phyloP scores from a whole-genome alignment of 1,140 invertebrate genomes.

The Asbolus verrucosus region DNA sequence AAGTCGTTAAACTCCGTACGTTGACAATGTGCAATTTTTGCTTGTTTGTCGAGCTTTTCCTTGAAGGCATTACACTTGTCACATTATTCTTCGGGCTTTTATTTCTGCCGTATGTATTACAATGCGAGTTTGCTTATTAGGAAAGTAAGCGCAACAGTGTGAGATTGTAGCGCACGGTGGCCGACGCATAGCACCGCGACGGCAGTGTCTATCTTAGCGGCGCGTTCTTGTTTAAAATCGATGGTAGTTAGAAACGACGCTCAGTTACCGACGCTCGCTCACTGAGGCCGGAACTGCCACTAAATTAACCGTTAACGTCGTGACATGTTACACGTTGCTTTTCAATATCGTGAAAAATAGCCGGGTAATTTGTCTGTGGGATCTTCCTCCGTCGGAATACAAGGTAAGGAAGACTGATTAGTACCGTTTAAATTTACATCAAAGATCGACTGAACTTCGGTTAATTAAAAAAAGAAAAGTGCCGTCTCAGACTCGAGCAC shows the following conservation, averaged over 20 bases:
- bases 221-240: constrained; percentile 52
- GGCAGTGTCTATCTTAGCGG: constrained; percentile 43
- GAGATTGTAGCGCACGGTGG: constrained; percentile 27
- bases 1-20: constrained; percentile 11
- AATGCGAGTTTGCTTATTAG: constrained; percentile 29
- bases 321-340: constrained; percentile 44
- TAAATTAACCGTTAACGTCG: constrained; percentile 43
- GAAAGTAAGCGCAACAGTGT: constrained; percentile 45
- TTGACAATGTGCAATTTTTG: constrained; percentile 14
- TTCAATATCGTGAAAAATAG: constrained; percentile 28
- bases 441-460: neutral
- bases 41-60: constrained; percentile 6
- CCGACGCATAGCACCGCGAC: constrained; percentile 47
- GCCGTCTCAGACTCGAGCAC: constrained; percentile 20
- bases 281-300: constrained; percentile 35
- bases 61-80: constrained; percentile 8
- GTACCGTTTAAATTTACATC: neutral
- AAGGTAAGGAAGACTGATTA: constrained; percentile 1
- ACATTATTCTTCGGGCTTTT: constrained; percentile 14
- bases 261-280: constrained; percentile 51
- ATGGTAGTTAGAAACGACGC: constrained; percentile 50
- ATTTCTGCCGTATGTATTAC: constrained; percentile 19
- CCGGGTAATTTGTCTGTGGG: constrained; percentile 8
- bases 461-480: constrained; percentile 36
- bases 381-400: neutral